Conservation (phyloP, 2,888 invertebrate species). For the Mechanitis mazaeus region DNA sequence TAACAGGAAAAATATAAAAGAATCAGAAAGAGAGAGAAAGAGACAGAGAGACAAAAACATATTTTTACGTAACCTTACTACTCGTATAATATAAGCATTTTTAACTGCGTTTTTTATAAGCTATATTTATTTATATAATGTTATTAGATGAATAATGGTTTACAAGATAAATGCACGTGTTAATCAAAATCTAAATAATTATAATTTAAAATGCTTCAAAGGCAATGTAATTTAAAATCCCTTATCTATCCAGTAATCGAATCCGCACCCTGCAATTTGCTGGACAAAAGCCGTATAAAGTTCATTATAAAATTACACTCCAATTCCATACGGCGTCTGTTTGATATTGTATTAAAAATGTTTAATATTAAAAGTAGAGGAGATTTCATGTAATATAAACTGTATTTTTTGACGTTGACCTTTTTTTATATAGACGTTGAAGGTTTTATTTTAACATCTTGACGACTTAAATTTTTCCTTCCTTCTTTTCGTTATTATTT, state of each 20-base stretch:
- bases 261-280: slow-evolving; percentile 24
- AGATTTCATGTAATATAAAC: not conserved
- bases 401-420: not conserved
- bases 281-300: slow-evolving; percentile 24
- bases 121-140: too few species aligned
- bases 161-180: not conserved
- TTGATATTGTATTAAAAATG: slow-evolving; percentile 28
- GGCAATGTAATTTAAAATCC: slow-evolving; percentile 3
- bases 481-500: too few species aligned
- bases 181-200: not conserved
- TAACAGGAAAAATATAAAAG: not conserved
- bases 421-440: too few species aligned
- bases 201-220: not conserved
- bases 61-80: too few species aligned
- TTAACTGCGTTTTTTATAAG: too few species aligned
- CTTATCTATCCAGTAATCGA: slow-evolving; percentile 26
- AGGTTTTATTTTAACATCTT: too few species aligned
- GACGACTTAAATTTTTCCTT: too few species aligned
- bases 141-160: too few species aligned
- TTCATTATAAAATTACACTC: slow-evolving; percentile 29
- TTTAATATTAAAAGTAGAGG: slow-evolving; percentile 31
- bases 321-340: slow-evolving; percentile 25
- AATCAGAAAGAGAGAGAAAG: not conserved
- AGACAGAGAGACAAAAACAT: too few species aligned
- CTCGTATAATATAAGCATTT: too few species aligned